Conservation (phyloP, 35 echinoderm and acorn worm species). For the Lytechinus variegatus region DNA sequence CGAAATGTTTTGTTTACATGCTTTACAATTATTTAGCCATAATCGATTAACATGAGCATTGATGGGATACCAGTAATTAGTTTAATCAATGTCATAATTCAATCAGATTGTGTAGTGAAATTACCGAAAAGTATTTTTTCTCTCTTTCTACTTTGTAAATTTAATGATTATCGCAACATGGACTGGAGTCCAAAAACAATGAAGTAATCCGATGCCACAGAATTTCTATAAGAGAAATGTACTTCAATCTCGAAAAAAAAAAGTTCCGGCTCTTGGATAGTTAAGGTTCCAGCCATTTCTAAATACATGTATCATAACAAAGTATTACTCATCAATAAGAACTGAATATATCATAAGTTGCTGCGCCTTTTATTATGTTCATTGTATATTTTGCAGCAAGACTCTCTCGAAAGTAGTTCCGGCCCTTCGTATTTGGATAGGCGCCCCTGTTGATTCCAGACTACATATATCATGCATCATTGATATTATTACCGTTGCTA, state of each 20-base stretch:
- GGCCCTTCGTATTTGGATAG: not conserved
- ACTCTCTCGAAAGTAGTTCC: not conserved
- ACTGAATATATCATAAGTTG: not conserved
- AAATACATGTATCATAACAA: not conserved
- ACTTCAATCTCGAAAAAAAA: not conserved
- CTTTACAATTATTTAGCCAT: no score
- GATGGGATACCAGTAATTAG: no score
- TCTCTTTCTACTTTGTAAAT: no score
- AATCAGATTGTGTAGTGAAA: no score
- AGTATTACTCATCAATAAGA: not conserved
- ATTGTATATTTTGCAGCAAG: not conserved
- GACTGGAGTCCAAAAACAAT: no score
- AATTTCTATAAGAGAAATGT: no score
- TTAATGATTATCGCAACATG: no score
- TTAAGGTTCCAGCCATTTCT: not conserved
- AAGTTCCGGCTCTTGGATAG: not conserved
- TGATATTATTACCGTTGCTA: not conserved
- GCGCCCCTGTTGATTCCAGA: not conserved
- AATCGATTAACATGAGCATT: no score
- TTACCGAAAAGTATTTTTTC: no score
- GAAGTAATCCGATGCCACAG: no score
- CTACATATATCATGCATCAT: not conserved
- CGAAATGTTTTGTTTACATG: no score
- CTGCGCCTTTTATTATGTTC: not conserved
- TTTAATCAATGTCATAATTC: no score